A percentile compares a stretch with the other conserved stretches of the same genome.
These are phyloP conservation scores for Picathartes gymnocephalus DNA, from an alignment of 2,113 vertebrate species.

Conservation along the genomic window DNA sequence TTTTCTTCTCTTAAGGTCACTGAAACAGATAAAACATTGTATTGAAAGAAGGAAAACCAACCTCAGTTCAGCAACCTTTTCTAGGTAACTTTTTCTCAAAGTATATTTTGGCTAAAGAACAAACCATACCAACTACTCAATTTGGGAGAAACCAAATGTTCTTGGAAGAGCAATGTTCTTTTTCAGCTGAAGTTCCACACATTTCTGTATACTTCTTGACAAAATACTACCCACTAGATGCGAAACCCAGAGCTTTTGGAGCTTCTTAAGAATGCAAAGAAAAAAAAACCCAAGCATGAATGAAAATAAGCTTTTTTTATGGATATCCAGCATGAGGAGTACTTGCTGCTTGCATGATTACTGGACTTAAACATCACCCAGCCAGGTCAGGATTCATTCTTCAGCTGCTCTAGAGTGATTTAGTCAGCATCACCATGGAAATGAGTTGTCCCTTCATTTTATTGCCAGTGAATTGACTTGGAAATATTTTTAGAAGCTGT, in stretches of 20 bases:
- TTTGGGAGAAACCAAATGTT: neutral
- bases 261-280: neutral
- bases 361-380: conserved; percentile 21
- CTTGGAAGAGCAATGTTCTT: neutral
- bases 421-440: conserved; percentile 47
- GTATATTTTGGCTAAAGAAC: neutral
- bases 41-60: neutral
- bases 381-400: conserved; percentile 40
- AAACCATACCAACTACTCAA: neutral
- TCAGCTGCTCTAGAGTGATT: conserved; percentile 34
- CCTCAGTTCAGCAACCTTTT: neutral
- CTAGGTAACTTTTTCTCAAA: neutral
- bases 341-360: conserved; percentile 40
- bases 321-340: neutral
- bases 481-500: neutral
- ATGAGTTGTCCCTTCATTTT: conserved; percentile 59
- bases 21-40: neutral
- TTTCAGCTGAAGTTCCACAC: neutral
- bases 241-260: neutral
- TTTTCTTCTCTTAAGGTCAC: neutral
- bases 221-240: neutral
- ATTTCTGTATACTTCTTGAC: neutral
- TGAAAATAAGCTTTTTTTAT: neutral
- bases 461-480: conserved; percentile 10
- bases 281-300: neutral